Base-by-base conservation (phyloP, 2,797 vertebrate genomes). In the Fistularia tabacaria region DNA sequence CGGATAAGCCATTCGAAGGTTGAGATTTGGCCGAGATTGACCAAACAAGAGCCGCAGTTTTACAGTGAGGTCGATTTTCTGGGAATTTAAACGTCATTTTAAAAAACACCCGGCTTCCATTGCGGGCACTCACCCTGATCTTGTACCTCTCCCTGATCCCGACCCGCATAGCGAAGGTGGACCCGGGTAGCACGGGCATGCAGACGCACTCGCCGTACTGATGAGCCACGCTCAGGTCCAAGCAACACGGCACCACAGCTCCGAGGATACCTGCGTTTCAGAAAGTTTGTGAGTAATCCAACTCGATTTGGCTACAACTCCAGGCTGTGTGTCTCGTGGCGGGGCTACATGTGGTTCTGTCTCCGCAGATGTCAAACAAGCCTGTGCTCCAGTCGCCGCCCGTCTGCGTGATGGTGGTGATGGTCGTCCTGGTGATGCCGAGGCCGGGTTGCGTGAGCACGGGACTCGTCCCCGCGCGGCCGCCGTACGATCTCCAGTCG, bases 131-230 rank as follows among this genome's bases (percentile, higher is more conserved):
- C 85, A 95, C 93, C 76, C 58, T 80, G 81, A 95, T 94, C 81
- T 92, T 94, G 77, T 92, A 89, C 49, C 92, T 84, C 81, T 94
- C 94, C 74, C 93, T 85, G 73, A 91, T 89, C 51, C 91, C 93
- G n/a, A 91, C 90, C 50, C 93, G 87, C 59, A 94, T 66, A 14
- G 92, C 92, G 36, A 94, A 87, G 7, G 92, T 90, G 60, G 93
- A 93, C 12, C 92, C 93, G 0, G 91, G 92, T 9, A 95, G 79
- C 58, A 94, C 62, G 7, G 93, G 91, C 76, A 92, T 78, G 71
- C 92, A 94, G 49, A 91, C 51, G 64, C 91, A 91, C 71, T 94
- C 94, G 15, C 92, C 93, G 3, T 87, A 91, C 72, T 85, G 90
- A 64, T 93, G 90, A 53, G 92, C 90, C 14, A 93, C 75, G 74